phyloP scores from a whole-genome alignment of 2,113 vertebrate genomes.

The Neotoma lepida region DNA sequence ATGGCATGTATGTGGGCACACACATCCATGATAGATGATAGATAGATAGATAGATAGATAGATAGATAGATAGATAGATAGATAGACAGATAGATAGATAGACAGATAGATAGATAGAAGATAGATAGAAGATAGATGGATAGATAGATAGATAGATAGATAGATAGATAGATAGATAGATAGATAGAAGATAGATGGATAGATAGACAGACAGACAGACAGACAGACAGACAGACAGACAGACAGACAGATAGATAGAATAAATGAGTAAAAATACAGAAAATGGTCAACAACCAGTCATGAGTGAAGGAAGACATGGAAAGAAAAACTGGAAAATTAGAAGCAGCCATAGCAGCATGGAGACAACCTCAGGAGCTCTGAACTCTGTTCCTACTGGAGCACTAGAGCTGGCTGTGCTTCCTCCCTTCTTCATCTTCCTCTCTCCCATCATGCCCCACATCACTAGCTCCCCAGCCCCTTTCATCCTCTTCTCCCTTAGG shows the following conservation, averaged over 20 bases:
- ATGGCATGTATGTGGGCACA: background rate
- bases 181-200: background rate
- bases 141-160: background rate
- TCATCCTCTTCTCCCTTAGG: background rate
- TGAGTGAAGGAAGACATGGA: background rate
- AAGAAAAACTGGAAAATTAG: background rate
- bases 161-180: background rate
- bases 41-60: background rate
- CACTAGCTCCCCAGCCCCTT: background rate
- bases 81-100: background rate
- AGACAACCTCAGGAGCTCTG: background rate
- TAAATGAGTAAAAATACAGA: background rate
- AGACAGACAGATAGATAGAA: background rate
- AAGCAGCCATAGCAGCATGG: background rate
- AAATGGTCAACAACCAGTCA: slow-evolving; percentile 1
- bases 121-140: too few relatives aligned
- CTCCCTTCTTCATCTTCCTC: background rate
- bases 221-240: background rate
- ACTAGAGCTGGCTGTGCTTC: background rate
- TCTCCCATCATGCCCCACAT: background rate
- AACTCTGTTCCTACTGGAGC: background rate
- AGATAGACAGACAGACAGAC: background rate
- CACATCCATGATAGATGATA: background rate
- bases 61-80: background rate
- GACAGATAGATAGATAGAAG: too few relatives aligned